These are phyloP conservation scores for Nannoperca australis DNA, from an alignment of 2,797 vertebrate species.

Conservation along the genomic window DNA sequence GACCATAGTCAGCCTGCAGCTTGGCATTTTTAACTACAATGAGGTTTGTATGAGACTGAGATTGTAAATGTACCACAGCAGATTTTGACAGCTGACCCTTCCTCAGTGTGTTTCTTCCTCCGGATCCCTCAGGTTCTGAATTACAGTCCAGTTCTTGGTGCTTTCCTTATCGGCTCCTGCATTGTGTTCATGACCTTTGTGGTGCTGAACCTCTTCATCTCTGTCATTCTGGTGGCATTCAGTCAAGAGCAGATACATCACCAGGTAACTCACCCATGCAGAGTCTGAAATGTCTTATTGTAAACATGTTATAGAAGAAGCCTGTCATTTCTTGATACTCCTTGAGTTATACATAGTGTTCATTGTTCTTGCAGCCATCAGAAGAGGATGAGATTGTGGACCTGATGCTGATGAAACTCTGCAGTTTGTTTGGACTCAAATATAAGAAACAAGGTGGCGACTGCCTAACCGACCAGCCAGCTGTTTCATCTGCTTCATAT, in stretches of 20 bases:
- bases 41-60: constrained; percentile 85
- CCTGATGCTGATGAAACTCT: constrained; percentile 92
- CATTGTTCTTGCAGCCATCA: constrained; percentile 85
- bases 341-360: constrained; percentile 28
- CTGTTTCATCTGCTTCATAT: constrained; percentile 38
- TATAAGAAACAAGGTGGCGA: constrained; percentile 82
- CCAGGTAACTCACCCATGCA: constrained; percentile 80
- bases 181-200: constrained; percentile 98
- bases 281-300: constrained; percentile 21
- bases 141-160: constrained; percentile 92
- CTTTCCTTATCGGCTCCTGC: constrained; percentile 95
- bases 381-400: constrained; percentile 95
- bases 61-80: neutral
- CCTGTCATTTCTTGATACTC: neutral
- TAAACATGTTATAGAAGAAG: neutral
- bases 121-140: constrained; percentile 88
- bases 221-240: constrained; percentile 96
- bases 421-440: constrained; percentile 91
- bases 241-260: constrained; percentile 93
- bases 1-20: constrained; percentile 94
- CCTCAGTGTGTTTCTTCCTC: constrained; percentile 9
- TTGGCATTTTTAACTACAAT: constrained; percentile 97
- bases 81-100: neutral
- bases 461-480: constrained; percentile 20
- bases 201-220: constrained; percentile 97